Percentiles rank a stretch among this genome's conserved stretches.
These are phyloP conservation scores for Aspidapion aeneum DNA, from an alignment of 2,888 invertebrate species.

Conservation along the genomic window DNA sequence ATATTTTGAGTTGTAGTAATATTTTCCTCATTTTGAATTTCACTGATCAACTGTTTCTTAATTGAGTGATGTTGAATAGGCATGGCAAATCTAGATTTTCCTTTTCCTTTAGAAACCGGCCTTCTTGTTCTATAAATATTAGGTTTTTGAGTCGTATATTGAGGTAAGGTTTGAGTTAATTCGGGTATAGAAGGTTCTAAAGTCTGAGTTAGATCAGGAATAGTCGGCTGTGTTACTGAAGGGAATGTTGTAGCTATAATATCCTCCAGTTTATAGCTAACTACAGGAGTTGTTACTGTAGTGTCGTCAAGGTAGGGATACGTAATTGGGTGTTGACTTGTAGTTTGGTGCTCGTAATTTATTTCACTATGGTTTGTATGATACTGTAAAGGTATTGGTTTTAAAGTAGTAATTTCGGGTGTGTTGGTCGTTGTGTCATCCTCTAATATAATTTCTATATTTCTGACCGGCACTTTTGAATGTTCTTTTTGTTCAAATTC, in stretches of 20 bases:
- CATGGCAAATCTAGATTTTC: background rate
- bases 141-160: background rate
- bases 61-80: background rate
- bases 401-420: background rate
- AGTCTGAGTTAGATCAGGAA: background rate
- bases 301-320: slow-evolving; percentile 18
- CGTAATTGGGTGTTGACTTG: too few relatives aligned
- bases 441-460: background rate
- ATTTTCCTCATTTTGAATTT: background rate
- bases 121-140: background rate
- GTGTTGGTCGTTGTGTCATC: background rate
- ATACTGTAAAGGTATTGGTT: background rate
- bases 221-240: slow-evolving; percentile 6
- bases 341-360: background rate
- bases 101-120: background rate
- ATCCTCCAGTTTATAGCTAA: slow-evolving; percentile 17
- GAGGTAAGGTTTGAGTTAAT: background rate
- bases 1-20: background rate
- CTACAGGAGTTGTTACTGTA: slow-evolving; percentile 23
- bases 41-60: background rate
- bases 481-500: background rate
- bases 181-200: background rate
- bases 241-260: slow-evolving; percentile 20
- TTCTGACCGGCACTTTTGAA: background rate
- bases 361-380: too few relatives aligned